Conservation (phyloP, 2,797 vertebrate species). For the Chelmon rostratus region DNA sequence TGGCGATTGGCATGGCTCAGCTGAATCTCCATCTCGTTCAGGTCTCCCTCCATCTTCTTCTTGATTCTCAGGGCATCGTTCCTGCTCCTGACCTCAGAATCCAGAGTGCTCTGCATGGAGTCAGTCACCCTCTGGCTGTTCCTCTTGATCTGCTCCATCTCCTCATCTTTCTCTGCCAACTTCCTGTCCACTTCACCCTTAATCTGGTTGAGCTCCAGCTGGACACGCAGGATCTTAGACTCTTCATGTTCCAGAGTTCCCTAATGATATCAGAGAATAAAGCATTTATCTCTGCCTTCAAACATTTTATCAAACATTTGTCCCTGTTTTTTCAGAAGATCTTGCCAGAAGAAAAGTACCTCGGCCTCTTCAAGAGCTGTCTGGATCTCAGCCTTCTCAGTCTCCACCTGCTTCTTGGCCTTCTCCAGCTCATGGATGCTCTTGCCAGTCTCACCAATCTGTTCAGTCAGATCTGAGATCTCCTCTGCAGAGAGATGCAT, state of each 20-base stretch:
- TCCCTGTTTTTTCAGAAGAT: neutral
- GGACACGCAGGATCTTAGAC: slow-evolving; percentile 89
- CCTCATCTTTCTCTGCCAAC: slow-evolving; percentile 91
- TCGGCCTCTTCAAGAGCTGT: slow-evolving; percentile 90
- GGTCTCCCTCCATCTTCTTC: too few relatives aligned
- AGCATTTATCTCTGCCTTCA: neutral
- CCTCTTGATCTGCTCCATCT: slow-evolving; percentile 92
- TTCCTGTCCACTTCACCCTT: slow-evolving; percentile 91
- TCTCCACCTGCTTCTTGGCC: slow-evolving; percentile 89
- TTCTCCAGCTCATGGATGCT: slow-evolving; percentile 91
- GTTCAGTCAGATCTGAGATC: slow-evolving; percentile 91
- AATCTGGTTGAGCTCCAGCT: slow-evolving; percentile 91
- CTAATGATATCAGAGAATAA: slow-evolving; percentile 64
- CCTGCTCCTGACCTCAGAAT: slow-evolving; percentile 91
- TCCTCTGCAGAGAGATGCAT: slow-evolving; percentile 73
- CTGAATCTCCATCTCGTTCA: slow-evolving; percentile 93
- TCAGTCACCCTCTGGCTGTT: slow-evolving; percentile 89
- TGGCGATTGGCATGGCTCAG: slow-evolving; percentile 90
- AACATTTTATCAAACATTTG: neutral
- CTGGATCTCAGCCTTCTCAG: slow-evolving; percentile 89
- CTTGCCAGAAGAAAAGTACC: neutral
- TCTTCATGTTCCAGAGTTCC: slow-evolving; percentile 91
- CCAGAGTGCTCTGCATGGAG: slow-evolving; percentile 88
- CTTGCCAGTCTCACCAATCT: slow-evolving; percentile 90
- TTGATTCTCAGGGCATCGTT: slow-evolving; percentile 92